phyloP scores from a whole-genome alignment of 2,888 invertebrate species.

The Operophtera brumata region DNA sequence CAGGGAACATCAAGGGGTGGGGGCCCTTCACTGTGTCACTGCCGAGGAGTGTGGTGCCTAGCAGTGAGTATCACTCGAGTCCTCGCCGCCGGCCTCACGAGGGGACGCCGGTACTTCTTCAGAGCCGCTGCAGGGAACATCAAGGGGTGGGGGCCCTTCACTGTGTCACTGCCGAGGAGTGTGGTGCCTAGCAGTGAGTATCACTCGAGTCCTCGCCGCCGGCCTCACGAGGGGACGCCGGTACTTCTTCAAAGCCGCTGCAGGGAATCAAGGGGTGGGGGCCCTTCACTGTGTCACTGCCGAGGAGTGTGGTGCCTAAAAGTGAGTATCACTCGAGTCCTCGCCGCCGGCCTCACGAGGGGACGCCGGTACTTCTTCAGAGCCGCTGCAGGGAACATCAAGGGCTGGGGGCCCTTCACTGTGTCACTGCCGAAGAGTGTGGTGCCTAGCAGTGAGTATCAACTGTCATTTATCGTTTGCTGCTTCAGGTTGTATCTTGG shows the following conservation, averaged over 20 bases:
- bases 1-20: slow-evolving; percentile 96
- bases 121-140: slow-evolving; percentile 96
- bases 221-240: slow-evolving; percentile 91
- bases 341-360: slow-evolving; percentile 86
- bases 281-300: slow-evolving; percentile 86
- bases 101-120: slow-evolving; percentile 93
- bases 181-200: slow-evolving; percentile 94
- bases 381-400: slow-evolving; percentile 95
- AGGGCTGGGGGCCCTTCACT: slow-evolving; percentile 91
- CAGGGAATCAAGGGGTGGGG: slow-evolving; percentile 98
- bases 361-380: slow-evolving; percentile 94
- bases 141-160: slow-evolving; percentile 92
- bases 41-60: slow-evolving; percentile 93
- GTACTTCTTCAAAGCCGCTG: slow-evolving; percentile 95
- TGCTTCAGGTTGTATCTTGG: too few relatives aligned
- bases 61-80: slow-evolving; percentile 86
- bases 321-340: slow-evolving; percentile 84
- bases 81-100: slow-evolving; percentile 84
- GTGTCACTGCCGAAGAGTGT: slow-evolving; percentile 91
- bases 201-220: slow-evolving; percentile 71
- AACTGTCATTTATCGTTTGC: not conserved
- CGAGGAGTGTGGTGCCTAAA: slow-evolving; percentile 93
- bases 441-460: slow-evolving; percentile 84
- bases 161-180: slow-evolving; percentile 88
- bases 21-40: slow-evolving; percentile 88